Evolutionary conservation across 2,888 invertebrate genomes (phyloP), one percentile per base, ranked within the genome.

Genomic region (Tuta absoluta): DNA sequence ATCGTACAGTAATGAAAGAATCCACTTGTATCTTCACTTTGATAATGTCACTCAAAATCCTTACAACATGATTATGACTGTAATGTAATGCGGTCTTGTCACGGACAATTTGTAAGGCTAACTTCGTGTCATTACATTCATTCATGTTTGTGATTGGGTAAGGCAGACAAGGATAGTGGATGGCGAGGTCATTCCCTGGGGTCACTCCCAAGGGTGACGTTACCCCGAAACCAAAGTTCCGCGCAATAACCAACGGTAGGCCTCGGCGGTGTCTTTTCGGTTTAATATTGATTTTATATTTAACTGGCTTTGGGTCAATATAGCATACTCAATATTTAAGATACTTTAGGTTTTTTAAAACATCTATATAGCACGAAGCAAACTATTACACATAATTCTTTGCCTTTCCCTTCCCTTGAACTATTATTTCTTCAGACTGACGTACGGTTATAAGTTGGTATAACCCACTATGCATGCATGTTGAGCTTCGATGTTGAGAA

Each of bases 161-260:
- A 70, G 84, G 75, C 79, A 72, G 86, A 85, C 77, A 83, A 74
- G 77, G 85, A 85, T 71, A 74, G 79, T 71, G 76, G 77, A 68
- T 71, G 74, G 5, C 63, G 64, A 78, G 80, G 82, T 78, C 77
- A 75, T 72, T 84, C 87, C 87, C 87, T 69, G 62, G 78, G 80
- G 83, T 78, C 77, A 75, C 71, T 85, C 87, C 87, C 87, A 68
- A 63, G 89, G 86, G 87, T 71, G 78, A 85, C 86, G 85, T 88
- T 87, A 87, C 82, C 75, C 77, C 77, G 79, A 83, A 86, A 85
- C 87, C 81, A 79, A 86, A 88, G 82, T 86, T 86, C 78, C 81
- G 79, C 75, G 79, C 75, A 74, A 81, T 88, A 89, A 89, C 88
- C 89, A 87, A 87, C 85, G 86, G 75, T 72, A 75, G 81, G 76